These are phyloP conservation scores for Drosophila bocki DNA, from an alignment of 1,140 invertebrate species.

Conservation along the genomic window DNA sequence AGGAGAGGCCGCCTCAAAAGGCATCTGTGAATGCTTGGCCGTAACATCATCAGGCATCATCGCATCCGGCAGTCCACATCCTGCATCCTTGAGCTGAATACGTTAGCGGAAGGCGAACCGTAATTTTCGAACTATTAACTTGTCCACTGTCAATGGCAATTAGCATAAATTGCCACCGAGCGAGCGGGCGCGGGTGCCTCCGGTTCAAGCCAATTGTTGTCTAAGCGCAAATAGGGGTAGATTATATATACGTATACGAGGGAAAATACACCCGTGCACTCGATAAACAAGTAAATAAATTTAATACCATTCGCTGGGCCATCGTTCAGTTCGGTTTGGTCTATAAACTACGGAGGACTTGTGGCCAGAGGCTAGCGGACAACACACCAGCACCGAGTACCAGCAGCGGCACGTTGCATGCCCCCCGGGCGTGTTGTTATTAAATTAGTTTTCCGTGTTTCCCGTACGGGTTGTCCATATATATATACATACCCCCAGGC, in stretches of 20 bases:
- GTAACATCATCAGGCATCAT: slow-evolving; percentile 38
- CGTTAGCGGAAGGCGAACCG: slow-evolving; percentile 41
- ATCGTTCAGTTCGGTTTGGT: slow-evolving; percentile 55
- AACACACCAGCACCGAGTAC: slow-evolving; percentile 16
- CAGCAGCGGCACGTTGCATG: slow-evolving; percentile 33
- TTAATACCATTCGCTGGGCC: slow-evolving; percentile 53
- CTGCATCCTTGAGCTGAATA: slow-evolving; percentile 77
- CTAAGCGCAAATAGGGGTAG: slow-evolving; percentile 20
- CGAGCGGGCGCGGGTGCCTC: not conserved
- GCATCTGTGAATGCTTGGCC: slow-evolving; percentile 21
- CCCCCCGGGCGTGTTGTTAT: slow-evolving; percentile 49
- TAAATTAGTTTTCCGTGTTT: slow-evolving; percentile 72
- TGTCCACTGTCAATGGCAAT: slow-evolving; percentile 73
- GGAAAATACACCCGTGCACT: not conserved
- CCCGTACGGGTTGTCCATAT: not conserved
- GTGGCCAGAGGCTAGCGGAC: slow-evolving; percentile 34
- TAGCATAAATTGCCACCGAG: slow-evolving; percentile 61
- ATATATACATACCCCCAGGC: not conserved
- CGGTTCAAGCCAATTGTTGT: slow-evolving; percentile 4
- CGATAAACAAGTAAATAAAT: slow-evolving; percentile 70
- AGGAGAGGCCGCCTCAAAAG: slow-evolving; percentile 21
- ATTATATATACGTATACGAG: not conserved
- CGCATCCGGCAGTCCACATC: slow-evolving; percentile 66
- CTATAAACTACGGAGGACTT: slow-evolving; percentile 56
- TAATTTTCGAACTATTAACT: slow-evolving; percentile 63